Base-by-base conservation (phyloP, 2,888 invertebrate genomes). In the Ctenicera cuprea region DNA sequence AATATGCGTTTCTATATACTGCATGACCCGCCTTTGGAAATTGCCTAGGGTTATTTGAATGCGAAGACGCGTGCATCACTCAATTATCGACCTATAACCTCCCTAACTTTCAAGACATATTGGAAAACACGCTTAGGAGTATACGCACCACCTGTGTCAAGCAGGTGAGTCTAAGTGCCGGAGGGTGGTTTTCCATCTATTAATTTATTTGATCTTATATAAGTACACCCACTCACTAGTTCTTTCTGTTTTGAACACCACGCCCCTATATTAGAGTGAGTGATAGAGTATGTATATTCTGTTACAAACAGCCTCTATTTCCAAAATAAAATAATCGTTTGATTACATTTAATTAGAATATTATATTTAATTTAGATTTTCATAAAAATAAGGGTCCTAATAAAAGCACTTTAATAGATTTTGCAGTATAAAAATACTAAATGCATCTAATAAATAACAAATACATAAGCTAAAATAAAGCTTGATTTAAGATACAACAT, bases 31-130 rank as follows among this genome's bases (percentile, higher is more conserved):
- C 14, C n/a, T 43, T 48, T 33, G 30, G 54, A n/a, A 54, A 54
- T 54, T 54, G 54, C 54, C 33, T 54, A 5, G n/a, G 54, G 54
- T 33, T 54, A 54, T 54, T 54, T 54, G 7, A 54, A 54, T 54
- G 54, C 54, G 54, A 54, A 14, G 54, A 30, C 54, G 54, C 54
- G 16, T 54, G 54, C 30, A 54, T 54, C 54, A 54, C 33, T 54
- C 54, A 54, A 54, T 54, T 54, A 54, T 54, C 54, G 54, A 30
- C 30, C 26, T 54, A 26, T 33, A 54, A 18, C 54, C 54, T 54
- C 33, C 18, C 20, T 20, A 50, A 50, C 50, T n/a, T 54, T 16
- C 16, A 45, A 33, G 30, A 30, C 33, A 54, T 54, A 54, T 54
- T 30, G 54, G 54, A 54, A 54, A 54, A 54, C 30, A 54, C 54